phyloP scores from a whole-genome alignment of 2,888 invertebrate species.

The Machimus atricapillus region DNA sequence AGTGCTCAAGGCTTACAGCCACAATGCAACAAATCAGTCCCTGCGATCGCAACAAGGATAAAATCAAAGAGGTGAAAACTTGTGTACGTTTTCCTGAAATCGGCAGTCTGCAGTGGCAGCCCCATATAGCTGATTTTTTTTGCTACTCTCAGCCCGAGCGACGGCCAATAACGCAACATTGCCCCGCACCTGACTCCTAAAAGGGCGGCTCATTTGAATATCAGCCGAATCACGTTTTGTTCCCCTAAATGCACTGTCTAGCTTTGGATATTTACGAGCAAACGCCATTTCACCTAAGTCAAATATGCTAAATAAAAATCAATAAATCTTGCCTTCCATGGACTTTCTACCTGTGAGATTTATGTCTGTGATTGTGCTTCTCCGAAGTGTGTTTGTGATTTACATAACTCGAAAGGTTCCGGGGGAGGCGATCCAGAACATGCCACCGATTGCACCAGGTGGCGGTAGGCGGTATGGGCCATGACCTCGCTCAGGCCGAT shows the following conservation, averaged over 20 bases:
- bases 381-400: slow-evolving; percentile 23
- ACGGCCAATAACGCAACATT: slow-evolving; percentile 27
- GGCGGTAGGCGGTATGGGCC: neutral
- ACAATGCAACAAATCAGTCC: slow-evolving; percentile 19
- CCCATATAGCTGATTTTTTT: neutral
- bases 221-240: slow-evolving; percentile 47
- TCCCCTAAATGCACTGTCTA: slow-evolving; percentile 47
- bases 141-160: neutral
- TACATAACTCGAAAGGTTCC: slow-evolving; percentile 19
- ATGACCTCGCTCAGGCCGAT: neutral
- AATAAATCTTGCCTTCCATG: slow-evolving; percentile 43
- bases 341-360: slow-evolving; percentile 38
- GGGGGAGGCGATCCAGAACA: neutral
- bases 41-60: slow-evolving; percentile 9
- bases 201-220: slow-evolving; percentile 46
- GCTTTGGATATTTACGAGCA: slow-evolving; percentile 45
- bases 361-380: slow-evolving; percentile 35
- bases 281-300: slow-evolving; percentile 44
- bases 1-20: neutral
- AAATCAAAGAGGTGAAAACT: slow-evolving; percentile 38
- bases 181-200: slow-evolving; percentile 14
- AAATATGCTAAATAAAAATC: slow-evolving; percentile 47
- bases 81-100: slow-evolving; percentile 30
- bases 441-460: neutral
- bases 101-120: neutral